Percentiles rank a stretch among this genome's conserved stretches.
Evolutionary conservation across 37 sponge, comb jelly and placozoan genomes (phyloP).

Genomic region (Tethya wilhelma): DNA sequence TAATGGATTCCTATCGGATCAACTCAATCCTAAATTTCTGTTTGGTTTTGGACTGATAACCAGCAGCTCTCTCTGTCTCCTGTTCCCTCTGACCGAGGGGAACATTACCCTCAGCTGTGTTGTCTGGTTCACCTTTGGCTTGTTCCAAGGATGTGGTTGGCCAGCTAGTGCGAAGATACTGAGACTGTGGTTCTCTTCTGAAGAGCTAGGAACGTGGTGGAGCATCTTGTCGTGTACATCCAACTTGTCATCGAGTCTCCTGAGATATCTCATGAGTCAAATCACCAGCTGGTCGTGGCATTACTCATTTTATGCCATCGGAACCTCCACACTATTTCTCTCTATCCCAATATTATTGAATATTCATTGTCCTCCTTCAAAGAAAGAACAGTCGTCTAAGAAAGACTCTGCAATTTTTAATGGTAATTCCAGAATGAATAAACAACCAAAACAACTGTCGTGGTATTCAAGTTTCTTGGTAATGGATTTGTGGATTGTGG

Average conservation of each 20-base stretch:
- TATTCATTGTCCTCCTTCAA: too few species aligned
- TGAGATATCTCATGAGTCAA: too few species aligned
- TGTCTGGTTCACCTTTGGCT: slow-evolving; percentile 1
- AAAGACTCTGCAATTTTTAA: too few species aligned
- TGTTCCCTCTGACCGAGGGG: slow-evolving; percentile 29
- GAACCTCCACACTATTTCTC: too few species aligned
- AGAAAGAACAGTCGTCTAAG: too few species aligned
- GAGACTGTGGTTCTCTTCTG: slow-evolving; percentile 34
- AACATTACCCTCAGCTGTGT: neutral
- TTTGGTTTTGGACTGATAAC: slow-evolving; percentile 9
- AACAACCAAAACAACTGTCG: too few species aligned
- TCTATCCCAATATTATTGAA: too few species aligned
- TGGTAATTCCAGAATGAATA: too few species aligned
- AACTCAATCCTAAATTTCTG: slow-evolving; percentile 13
- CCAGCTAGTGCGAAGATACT: slow-evolving; percentile 47
- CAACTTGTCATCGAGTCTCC: slow-evolving; percentile 36
- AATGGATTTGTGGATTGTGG: too few species aligned
- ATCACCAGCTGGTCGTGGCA: too few species aligned
- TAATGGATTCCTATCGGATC: slow-evolving; percentile 37
- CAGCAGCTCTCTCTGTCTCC: neutral
- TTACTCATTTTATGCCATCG: too few species aligned
- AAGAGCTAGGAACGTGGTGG: slow-evolving; percentile 34
- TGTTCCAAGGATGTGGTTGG: slow-evolving; percentile 52
- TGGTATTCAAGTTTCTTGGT: too few species aligned
- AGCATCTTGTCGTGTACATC: slow-evolving; percentile 26